Evolutionary conservation across 2,888 invertebrate species (phyloP).

Genomic region (Zelleria hepariella): DNA sequence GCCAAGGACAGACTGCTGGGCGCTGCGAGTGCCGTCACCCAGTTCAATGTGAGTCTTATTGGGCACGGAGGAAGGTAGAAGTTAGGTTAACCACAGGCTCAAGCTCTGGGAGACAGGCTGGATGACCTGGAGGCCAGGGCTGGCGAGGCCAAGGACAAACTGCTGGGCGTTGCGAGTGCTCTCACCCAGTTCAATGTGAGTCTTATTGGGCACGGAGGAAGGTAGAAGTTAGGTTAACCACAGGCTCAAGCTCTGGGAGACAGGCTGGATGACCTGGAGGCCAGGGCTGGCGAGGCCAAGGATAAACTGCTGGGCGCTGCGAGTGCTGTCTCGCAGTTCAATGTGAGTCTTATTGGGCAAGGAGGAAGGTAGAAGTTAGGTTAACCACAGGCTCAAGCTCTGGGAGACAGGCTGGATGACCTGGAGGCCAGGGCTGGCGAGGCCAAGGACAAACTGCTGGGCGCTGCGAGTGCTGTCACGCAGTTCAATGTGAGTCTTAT

Average conservation of each 20-base stretch:
- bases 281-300: constrained; percentile 82
- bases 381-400: neutral
- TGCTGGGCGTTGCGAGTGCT: constrained; percentile 89
- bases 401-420: neutral
- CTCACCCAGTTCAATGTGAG: constrained; percentile 37
- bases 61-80: neutral
- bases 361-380: neutral
- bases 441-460: constrained; percentile 83
- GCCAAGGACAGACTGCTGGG: constrained; percentile 85
- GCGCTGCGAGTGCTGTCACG: constrained; percentile 63
- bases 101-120: constrained; percentile 35
- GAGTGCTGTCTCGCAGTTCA: constrained; percentile 88
- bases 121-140: constrained; percentile 83
- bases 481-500: neutral
- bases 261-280: constrained; percentile 80
- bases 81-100: neutral
- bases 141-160: constrained; percentile 81
- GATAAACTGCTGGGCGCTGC: constrained; percentile 88
- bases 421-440: constrained; percentile 81
- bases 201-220: neutral
- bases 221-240: constrained; percentile 46
- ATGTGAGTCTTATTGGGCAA: constrained; percentile 52
- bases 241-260: constrained; percentile 85
- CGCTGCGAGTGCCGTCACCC: constrained; percentile 87
- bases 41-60: constrained; percentile 78